Conservation (phyloP, 2,113 vertebrate species). For the Colistium nudipinnis region DNA sequence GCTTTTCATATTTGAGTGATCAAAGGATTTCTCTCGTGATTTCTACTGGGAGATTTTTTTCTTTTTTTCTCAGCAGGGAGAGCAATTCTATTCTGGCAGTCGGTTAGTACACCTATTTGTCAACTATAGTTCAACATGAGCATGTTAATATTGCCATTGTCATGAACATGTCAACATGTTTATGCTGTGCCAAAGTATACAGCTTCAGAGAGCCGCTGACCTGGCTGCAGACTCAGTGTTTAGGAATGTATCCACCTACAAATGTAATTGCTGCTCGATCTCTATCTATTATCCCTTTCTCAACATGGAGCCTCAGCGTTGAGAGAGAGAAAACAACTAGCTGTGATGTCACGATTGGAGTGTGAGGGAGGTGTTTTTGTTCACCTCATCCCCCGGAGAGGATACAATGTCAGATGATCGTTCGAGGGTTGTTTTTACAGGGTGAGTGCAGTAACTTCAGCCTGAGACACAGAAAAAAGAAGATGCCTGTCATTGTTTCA, state of each 20-base stretch:
- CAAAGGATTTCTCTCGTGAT: too few relatives aligned
- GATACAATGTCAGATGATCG: conserved; percentile 36
- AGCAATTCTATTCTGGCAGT: too few relatives aligned
- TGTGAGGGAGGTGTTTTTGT: conserved; percentile 53
- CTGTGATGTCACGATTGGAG: conserved; percentile 22
- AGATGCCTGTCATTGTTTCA: not conserved
- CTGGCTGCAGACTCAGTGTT: not conserved
- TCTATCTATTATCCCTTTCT: not conserved
- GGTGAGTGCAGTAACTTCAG: conserved; percentile 17
- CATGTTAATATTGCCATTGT: too few relatives aligned
- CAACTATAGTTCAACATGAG: too few relatives aligned
- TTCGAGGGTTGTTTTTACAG: conserved; percentile 41
- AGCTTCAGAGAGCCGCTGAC: not conserved
- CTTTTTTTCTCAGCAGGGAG: too few relatives aligned
- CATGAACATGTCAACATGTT: not conserved
- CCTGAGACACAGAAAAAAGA: not conserved
- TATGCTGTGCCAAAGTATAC: not conserved
- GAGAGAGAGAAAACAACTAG: conserved; percentile 37
- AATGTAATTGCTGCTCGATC: not conserved
- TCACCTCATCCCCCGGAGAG: conserved; percentile 50
- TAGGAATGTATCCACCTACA: not conserved
- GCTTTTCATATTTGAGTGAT: too few relatives aligned
- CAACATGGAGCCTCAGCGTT: not conserved
- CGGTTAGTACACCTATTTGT: too few relatives aligned
- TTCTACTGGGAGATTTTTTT: too few relatives aligned